A percentile compares a stretch with the other conserved stretches of the same genome.
phyloP scores from a whole-genome alignment of 2,113 vertebrate species.

The Scortum barcoo region DNA sequence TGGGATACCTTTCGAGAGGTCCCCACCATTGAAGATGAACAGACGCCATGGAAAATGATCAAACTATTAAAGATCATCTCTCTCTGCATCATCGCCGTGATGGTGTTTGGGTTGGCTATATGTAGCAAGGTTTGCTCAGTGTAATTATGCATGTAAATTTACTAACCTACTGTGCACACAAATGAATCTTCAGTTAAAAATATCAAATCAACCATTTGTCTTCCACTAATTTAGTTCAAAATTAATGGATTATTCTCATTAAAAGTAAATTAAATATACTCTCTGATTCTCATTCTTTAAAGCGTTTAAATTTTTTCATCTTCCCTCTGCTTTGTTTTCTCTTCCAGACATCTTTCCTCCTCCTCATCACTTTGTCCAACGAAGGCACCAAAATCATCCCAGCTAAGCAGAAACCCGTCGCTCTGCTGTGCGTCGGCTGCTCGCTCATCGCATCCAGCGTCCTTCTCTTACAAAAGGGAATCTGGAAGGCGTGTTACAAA shows the following conservation, averaged over 20 bases:
- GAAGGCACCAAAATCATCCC: conserved; percentile 50
- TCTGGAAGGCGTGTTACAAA: conserved; percentile 78
- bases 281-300: neutral
- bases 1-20: conserved; percentile 75
- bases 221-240: too few relatives aligned
- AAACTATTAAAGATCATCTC: conserved; percentile 58
- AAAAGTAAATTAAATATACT: neutral
- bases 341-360: conserved; percentile 69
- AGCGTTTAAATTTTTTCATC: neutral
- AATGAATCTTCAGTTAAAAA: too few relatives aligned
- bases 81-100: conserved; percentile 29
- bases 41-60: conserved; percentile 73
- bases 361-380: conserved; percentile 73
- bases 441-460: conserved; percentile 65
- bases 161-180: too few relatives aligned
- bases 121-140: conserved; percentile 76
- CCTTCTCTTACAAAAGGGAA: conserved; percentile 68
- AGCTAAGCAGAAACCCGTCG: conserved; percentile 52
- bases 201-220: too few relatives aligned
- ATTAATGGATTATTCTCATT: neutral
- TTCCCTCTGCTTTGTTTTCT: neutral
- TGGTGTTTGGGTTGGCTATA: conserved; percentile 73
- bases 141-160: too few relatives aligned
- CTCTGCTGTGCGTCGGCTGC: conserved; percentile 71
- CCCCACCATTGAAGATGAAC: conserved; percentile 67